phyloP scores from a whole-genome alignment of 2,888 invertebrate species.

The Diarsia rubi region DNA sequence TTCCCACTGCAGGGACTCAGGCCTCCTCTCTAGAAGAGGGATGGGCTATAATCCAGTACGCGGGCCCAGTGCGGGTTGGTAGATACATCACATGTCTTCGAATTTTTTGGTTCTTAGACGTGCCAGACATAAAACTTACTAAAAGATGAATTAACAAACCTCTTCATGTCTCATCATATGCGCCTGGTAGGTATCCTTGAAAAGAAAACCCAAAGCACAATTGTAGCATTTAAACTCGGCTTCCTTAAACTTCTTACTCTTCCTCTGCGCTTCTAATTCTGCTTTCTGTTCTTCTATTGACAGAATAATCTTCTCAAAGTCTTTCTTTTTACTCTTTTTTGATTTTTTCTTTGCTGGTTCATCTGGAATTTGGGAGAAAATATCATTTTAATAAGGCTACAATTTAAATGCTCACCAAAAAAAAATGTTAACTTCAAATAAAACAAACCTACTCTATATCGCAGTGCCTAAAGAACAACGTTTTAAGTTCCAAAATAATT shows the following conservation, averaged over 20 bases:
- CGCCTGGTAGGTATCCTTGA: conserved; percentile 85
- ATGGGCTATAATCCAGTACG: too few species aligned
- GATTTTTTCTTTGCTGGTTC: conserved; percentile 57
- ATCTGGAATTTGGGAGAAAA: conserved; percentile 32
- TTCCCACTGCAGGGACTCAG: too few species aligned
- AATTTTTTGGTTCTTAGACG: too few species aligned
- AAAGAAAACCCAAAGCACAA: conserved; percentile 83
- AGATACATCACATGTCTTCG: too few species aligned
- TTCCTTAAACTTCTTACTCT: conserved; percentile 81
- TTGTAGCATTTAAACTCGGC: conserved; percentile 85
- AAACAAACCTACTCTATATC: too few species aligned
- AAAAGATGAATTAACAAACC: conserved; percentile 68
- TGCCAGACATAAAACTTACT: too few species aligned
- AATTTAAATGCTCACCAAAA: too few species aligned
- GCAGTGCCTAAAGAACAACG: too few species aligned
- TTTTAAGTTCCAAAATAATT: too few species aligned
- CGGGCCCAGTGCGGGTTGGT: too few species aligned
- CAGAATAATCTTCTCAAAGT: conserved; percentile 76
- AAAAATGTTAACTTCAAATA: too few species aligned
- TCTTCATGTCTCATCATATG: conserved; percentile 90
- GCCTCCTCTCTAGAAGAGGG: too few species aligned
- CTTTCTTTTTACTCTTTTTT: conserved; percentile 68
- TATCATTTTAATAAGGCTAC: background rate
- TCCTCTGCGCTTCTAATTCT: conserved; percentile 81
- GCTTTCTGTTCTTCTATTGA: conserved; percentile 83